Base-by-base conservation (phyloP, 2,888 invertebrate genomes). In the Dynastes maya region DNA sequence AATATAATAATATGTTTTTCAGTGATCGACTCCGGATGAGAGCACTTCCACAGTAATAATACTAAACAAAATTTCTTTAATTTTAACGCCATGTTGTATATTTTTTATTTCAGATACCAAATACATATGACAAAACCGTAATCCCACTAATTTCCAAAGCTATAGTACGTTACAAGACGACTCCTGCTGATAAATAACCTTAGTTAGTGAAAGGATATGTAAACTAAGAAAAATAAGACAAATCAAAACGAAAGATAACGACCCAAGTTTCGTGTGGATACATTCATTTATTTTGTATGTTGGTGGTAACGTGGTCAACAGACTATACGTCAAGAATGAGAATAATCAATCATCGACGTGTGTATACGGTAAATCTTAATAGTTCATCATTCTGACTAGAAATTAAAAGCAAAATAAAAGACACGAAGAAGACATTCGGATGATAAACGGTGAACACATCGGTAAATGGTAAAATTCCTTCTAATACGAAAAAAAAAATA, bases 271-370 rank as follows among this genome's bases (percentile, higher is more conserved):
- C 61, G 72, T 72, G 45, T 72, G 27, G 45, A 72, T 58, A 61
- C 58, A 22, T 72, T 72, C 72, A 3, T 72, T 61, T 58, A 61
- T 72, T 61, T 72, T 40, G 72, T 61, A 72, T 22, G 72, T 72
- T 72, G 61, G 72, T 58, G 61, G 40, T 40, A 61, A 37, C 22
- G 37, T 71, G 58, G 58, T 58, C 37, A 67, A 37, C 49, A 16
- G 4, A 68, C 68, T 51, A 49, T 8, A 72, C 61, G 72, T 27
- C 72, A 72, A 45, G 45, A 72, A 40, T 58, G 61, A 40, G 72
- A 72, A 61, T 72, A 72, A 72, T 72, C 72, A 72, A 72, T 72
- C 72, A 72, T 72, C 61, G 61, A 45, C 58, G 61, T 45, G 72
- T 40, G 61, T 61, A 71, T 71, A 72, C 72, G 40, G 72, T 72